Percentiles rank a stretch among this genome's conserved stretches.
phyloP scores from a whole-genome alignment of 2,797 vertebrate species.

The Propithecus perrieri region DNA sequence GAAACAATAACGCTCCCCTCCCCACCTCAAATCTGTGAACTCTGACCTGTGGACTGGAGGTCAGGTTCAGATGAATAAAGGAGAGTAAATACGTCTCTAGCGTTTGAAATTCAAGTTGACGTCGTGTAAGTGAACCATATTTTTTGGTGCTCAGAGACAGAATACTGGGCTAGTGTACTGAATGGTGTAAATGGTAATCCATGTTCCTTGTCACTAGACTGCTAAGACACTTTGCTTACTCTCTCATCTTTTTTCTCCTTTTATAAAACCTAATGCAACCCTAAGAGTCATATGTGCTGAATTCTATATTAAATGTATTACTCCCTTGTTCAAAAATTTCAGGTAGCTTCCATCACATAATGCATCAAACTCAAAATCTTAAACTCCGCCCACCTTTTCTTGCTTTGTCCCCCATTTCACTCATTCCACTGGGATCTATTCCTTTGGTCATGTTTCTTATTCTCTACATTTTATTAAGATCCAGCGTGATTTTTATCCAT shows the following conservation, averaged over 20 bases:
- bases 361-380: background rate
- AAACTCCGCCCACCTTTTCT: background rate
- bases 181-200: background rate
- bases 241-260: background rate
- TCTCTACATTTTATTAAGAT: background rate
- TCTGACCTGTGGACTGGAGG: background rate
- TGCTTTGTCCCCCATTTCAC: background rate
- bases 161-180: background rate
- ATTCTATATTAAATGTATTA: background rate
- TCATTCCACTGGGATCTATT: background rate
- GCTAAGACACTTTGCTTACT: background rate
- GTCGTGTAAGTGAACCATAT: background rate
- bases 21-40: background rate
- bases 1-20: background rate
- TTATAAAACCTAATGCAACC: background rate
- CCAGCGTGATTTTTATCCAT: background rate
- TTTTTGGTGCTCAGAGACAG: background rate
- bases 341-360: background rate
- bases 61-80: background rate
- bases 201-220: background rate
- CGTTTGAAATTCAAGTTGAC: background rate
- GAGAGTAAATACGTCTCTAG: background rate
- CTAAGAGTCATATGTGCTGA: background rate
- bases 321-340: background rate
- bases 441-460: background rate